These are phyloP conservation scores for Ctenodactylus gundi DNA, from an alignment of 2,113 vertebrate species.

Conservation along the genomic window DNA sequence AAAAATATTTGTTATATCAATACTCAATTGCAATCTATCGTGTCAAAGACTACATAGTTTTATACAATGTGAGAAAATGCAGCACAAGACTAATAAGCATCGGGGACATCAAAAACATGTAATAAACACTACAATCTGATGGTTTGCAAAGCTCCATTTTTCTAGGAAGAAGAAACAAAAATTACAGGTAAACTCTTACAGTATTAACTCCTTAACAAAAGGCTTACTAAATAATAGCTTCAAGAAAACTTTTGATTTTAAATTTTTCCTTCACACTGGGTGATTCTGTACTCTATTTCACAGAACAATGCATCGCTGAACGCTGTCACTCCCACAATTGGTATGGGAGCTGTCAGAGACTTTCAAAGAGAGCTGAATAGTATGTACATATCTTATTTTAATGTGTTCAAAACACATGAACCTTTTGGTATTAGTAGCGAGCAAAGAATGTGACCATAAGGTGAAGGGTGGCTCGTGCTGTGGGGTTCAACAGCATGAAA, in stretches of 20 bases:
- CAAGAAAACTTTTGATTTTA: conserved; percentile 81
- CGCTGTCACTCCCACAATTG: conserved; percentile 76
- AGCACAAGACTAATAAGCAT: conserved; percentile 1
- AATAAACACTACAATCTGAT: conserved; percentile 40
- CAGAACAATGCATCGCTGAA: conserved; percentile 79
- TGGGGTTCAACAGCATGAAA: conserved; percentile 75
- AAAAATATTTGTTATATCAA: conserved; percentile 39
- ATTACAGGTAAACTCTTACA: conserved; percentile 59
- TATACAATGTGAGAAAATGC: neutral
- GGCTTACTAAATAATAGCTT: conserved; percentile 72
- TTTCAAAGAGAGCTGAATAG: conserved; percentile 77
- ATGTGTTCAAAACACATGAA: conserved; percentile 68
- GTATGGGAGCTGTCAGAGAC: conserved; percentile 71
- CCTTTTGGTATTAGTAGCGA: conserved; percentile 63
- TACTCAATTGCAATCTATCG: neutral
- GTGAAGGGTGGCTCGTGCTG: conserved; percentile 72
- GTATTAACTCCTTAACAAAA: conserved; percentile 76
- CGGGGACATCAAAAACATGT: neutral
- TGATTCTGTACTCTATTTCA: conserved; percentile 81
- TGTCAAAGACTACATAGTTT: neutral
- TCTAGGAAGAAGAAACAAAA: conserved; percentile 58
- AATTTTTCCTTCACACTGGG: conserved; percentile 78
- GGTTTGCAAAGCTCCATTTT: conserved; percentile 53
- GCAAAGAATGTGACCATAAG: conserved; percentile 77
- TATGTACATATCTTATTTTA: conserved; percentile 71